A percentile compares a stretch with the other conserved stretches of the same genome.
Conservation (phyloP, 2,888 invertebrate genomes). For the Eupithecia inturbata region DNA sequence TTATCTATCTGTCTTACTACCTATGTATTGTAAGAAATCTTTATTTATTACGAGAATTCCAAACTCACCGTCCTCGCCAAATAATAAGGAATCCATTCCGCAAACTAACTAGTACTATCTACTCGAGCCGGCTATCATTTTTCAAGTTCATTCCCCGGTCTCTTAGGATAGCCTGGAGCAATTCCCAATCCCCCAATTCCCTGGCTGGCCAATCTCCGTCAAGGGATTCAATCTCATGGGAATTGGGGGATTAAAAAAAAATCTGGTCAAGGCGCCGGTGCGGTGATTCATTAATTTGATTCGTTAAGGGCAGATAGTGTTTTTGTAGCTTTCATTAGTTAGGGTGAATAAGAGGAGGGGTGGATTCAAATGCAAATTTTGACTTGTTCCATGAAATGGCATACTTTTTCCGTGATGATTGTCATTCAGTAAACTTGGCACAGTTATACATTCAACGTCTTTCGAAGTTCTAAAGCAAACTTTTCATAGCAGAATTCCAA, state of each 20-base stretch:
- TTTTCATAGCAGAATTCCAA: constrained; percentile 7
- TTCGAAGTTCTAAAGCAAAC: neutral
- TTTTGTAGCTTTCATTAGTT: constrained; percentile 12
- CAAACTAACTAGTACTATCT: constrained; percentile 35
- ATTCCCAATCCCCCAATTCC: constrained; percentile 35
- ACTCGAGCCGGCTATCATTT: constrained; percentile 51
- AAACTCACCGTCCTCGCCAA: constrained; percentile 10
- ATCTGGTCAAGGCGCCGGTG: constrained; percentile 36
- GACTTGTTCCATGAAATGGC: neutral
- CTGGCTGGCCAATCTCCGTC: constrained; percentile 66
- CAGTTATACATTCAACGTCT: neutral
- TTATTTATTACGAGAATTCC: neutral
- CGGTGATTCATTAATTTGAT: constrained; percentile 38
- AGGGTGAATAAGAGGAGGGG: constrained; percentile 3
- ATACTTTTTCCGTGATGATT: neutral
- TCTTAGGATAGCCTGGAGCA: constrained; percentile 64
- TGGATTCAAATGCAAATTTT: neutral
- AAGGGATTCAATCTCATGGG: constrained; percentile 83
- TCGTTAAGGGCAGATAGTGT: constrained; percentile 25
- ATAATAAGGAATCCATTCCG: constrained; percentile 27
- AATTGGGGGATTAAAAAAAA: constrained; percentile 75
- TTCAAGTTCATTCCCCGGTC: constrained; percentile 70
- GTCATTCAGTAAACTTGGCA: neutral
- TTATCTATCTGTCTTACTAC: neutral
- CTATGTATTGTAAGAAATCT: neutral